Conservation (phyloP, 2,797 vertebrate genomes). For the Bucorvus abyssinicus region DNA sequence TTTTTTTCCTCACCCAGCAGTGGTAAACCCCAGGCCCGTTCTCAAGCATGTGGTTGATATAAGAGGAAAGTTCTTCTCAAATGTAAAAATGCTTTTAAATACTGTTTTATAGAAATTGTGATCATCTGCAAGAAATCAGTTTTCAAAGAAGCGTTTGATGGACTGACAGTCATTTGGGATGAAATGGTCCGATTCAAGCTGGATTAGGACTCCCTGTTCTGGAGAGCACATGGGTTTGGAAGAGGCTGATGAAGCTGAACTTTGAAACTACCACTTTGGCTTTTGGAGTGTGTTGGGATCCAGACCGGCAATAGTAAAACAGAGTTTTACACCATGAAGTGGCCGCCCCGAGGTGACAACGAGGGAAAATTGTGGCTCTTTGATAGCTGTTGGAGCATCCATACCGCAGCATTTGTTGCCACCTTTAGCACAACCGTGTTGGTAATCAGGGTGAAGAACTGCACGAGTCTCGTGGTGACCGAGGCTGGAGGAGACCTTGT, state of each 20-base stretch:
- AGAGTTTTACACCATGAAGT: not conserved
- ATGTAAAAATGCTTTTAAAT: constrained; percentile 51
- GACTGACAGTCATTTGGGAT: constrained; percentile 50
- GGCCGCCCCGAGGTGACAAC: not conserved
- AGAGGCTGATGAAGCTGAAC: not conserved
- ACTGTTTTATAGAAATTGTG: not conserved
- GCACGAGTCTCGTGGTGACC: not conserved
- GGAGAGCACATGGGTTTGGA: constrained; percentile 28
- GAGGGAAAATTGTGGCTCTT: not conserved
- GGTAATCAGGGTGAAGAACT: not conserved
- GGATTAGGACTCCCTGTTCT: not conserved
- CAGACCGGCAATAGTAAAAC: not conserved
- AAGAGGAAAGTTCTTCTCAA: constrained; percentile 47
- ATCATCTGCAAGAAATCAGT: constrained; percentile 62
- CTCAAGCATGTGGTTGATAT: constrained; percentile 63
- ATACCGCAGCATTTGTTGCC: not conserved
- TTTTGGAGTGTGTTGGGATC: not conserved
- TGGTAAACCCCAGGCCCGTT: constrained; percentile 52
- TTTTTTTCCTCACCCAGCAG: constrained; percentile 42
- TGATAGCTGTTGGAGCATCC: not conserved
- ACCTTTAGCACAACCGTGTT: not conserved
- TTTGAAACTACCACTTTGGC: constrained; percentile 4
- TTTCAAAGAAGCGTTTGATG: constrained; percentile 51
- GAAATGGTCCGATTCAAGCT: not conserved
- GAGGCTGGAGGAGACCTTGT: not conserved